Evolutionary conservation across 1,140 invertebrate species (phyloP).

Genomic region (Drosophila athabasca): DNA sequence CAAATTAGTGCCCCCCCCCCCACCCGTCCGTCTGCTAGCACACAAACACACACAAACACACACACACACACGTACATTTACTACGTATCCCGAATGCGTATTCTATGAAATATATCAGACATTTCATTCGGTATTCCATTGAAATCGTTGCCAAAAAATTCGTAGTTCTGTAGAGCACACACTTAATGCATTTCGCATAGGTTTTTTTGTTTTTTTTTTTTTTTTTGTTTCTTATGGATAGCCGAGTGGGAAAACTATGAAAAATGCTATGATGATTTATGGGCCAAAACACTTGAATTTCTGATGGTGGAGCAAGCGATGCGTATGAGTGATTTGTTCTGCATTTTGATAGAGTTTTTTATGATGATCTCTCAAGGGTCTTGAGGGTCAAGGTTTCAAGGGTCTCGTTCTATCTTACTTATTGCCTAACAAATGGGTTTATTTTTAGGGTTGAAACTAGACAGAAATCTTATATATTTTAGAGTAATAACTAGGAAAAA

Average conservation of each 20-base stretch:
- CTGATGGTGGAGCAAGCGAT: slow-evolving; percentile 28
- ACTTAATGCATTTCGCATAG: slow-evolving; percentile 26
- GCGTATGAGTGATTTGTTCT: slow-evolving; percentile 53
- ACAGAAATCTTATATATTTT: slow-evolving; percentile 1
- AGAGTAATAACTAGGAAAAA: slow-evolving; percentile 13
- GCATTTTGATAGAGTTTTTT: background rate
- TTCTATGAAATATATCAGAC: slow-evolving; percentile 6
- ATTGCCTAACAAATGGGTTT: slow-evolving; percentile 16
- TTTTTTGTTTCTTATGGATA: no score
- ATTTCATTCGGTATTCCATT: slow-evolving; percentile 9
- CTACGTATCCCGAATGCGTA: slow-evolving; percentile 7
- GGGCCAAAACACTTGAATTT: background rate
- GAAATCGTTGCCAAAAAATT: slow-evolving; percentile 58
- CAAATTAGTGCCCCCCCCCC: no score
- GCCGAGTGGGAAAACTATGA: no score
- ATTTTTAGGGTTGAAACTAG: slow-evolving; percentile 3
- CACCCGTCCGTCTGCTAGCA: no score
- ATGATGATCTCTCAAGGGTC: no score
- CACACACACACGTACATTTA: no score
- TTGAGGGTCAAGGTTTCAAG: no score
- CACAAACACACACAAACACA: no score
- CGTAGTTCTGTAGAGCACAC: slow-evolving; percentile 33
- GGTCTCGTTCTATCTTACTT: background rate
- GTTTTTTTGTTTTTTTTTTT: background rate
- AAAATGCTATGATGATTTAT: slow-evolving; percentile 50